Percentiles rank a stretch among this genome's conserved stretches.
phyloP scores from a whole-genome alignment of 2,888 invertebrate species.

The Rotaria magnacalcarata region DNA sequence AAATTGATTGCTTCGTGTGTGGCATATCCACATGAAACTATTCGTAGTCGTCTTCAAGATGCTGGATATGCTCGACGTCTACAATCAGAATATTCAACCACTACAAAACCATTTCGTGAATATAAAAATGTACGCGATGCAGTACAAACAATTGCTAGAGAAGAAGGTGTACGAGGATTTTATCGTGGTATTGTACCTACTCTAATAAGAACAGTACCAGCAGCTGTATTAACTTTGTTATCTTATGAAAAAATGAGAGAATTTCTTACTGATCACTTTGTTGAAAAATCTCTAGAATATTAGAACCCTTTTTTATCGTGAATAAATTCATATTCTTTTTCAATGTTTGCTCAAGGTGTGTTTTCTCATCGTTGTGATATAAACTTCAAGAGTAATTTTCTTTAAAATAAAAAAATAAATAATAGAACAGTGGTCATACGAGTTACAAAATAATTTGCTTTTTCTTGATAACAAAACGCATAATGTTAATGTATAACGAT shows the following conservation, averaged over 20 bases:
- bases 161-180: slow-evolving; percentile 19
- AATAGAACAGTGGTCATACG: no score
- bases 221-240: slow-evolving; percentile 9
- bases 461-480: no score
- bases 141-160: neutral
- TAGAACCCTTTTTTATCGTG: no score
- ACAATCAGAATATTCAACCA: neutral
- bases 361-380: neutral
- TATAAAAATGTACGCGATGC: slow-evolving; percentile 36
- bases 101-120: neutral
- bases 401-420: neutral
- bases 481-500: no score
- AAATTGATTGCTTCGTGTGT: neutral
- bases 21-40: slow-evolving; percentile 20
- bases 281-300: neutral
- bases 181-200: neutral
- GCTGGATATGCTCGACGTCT: neutral
- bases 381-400: neutral
- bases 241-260: slow-evolving; percentile 24
- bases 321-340: no score
- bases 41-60: slow-evolving; percentile 31
- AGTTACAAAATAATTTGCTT: no score
- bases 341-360: neutral
- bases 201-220: neutral
- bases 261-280: neutral